Percentiles rank a stretch among this genome's conserved stretches.
phyloP scores from a whole-genome alignment of 2,888 invertebrate species.

The Dichetophora obliterata region DNA sequence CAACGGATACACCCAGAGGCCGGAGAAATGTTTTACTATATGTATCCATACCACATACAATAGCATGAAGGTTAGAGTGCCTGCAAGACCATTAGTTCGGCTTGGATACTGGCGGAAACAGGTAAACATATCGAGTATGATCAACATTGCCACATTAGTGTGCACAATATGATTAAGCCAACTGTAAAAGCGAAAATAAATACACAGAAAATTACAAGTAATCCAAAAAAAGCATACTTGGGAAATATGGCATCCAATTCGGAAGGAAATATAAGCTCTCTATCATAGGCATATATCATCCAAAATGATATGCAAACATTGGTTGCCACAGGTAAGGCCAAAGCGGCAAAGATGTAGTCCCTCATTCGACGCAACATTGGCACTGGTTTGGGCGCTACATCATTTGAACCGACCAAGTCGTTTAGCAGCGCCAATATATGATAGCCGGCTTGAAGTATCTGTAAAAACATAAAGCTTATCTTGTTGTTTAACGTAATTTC shows the following conservation, averaged over 20 bases:
- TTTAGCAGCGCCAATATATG: constrained; percentile 81
- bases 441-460: constrained; percentile 83
- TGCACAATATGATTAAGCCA: constrained; percentile 96
- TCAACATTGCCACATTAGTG: constrained; percentile 84
- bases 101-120: constrained; percentile 83
- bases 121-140: constrained; percentile 79
- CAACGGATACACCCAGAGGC: constrained; percentile 92
- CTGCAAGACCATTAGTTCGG: constrained; percentile 74
- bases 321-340: constrained; percentile 83
- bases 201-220: background rate
- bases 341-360: constrained; percentile 76
- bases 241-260: constrained; percentile 87
- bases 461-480: constrained; percentile 51
- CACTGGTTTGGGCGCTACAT: constrained; percentile 73
- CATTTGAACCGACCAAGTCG: constrained; percentile 80
- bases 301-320: constrained; percentile 90
- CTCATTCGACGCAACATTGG: constrained; percentile 77
- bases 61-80: constrained; percentile 76
- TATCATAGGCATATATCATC: constrained; percentile 87
- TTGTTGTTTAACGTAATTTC: background rate
- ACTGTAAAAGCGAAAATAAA: constrained; percentile 50
- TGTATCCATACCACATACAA: constrained; percentile 84
- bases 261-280: constrained; percentile 89
- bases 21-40: constrained; percentile 78
- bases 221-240: constrained; percentile 58